Evolutionary conservation across 2,797 vertebrate genomes (phyloP).

Genomic region (Danio albolineatus): DNA sequence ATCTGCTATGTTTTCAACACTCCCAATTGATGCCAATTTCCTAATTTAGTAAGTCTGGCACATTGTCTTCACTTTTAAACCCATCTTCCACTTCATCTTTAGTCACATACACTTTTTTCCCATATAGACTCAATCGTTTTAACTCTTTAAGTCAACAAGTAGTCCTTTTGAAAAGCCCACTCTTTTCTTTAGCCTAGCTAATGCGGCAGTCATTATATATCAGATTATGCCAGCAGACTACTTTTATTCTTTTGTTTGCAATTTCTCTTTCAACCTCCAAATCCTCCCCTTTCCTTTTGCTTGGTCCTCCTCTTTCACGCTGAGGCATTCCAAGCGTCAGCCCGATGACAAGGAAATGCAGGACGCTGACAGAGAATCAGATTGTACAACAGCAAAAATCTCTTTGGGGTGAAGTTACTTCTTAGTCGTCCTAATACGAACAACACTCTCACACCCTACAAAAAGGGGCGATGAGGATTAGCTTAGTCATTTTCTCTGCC

Average conservation of each 20-base stretch:
- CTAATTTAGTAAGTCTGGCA: too few relatives aligned
- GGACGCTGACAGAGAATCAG: slow-evolving; percentile 7
- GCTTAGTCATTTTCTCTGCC: slow-evolving; percentile 80
- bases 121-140: slow-evolving; percentile 6
- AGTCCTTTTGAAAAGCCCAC: slow-evolving; percentile 14
- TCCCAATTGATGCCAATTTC: too few relatives aligned
- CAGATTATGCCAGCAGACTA: slow-evolving; percentile 72
- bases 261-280: slow-evolving; percentile 60
- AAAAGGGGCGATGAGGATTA: slow-evolving; percentile 74
- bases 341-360: slow-evolving; percentile 70
- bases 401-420: slow-evolving; percentile 41
- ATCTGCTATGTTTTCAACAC: too few relatives aligned
- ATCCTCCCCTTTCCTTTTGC: slow-evolving; percentile 34
- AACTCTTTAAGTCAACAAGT: slow-evolving; percentile 46
- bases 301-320: slow-evolving; percentile 56
- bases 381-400: slow-evolving; percentile 18
- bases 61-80: background rate
- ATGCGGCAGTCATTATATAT: slow-evolving; percentile 61
- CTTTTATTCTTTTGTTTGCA: slow-evolving; percentile 67
- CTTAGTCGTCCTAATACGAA: slow-evolving; percentile 41
- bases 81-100: background rate
- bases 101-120: background rate
- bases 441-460: slow-evolving; percentile 64
- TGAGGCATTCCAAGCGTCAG: slow-evolving; percentile 78
- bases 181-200: slow-evolving; percentile 50